These are phyloP conservation scores for Dicranocentrus wangi DNA, from an alignment of 2,888 invertebrate species.

Conservation along the genomic window DNA sequence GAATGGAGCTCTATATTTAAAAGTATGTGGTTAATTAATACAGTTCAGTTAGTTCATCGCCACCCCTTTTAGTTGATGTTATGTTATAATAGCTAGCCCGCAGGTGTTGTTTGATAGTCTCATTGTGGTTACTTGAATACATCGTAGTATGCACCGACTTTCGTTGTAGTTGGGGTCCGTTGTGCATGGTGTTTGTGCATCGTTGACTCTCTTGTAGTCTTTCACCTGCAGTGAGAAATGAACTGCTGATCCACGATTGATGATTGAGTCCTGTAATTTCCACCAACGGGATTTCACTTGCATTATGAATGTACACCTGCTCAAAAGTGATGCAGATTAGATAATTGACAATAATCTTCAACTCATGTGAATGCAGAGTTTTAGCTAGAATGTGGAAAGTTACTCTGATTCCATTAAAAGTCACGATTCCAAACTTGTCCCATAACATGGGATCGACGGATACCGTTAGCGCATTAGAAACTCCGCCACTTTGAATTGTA, in stretches of 20 bases:
- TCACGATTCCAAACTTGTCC: slow-evolving; percentile 34
- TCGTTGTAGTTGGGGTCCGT: slow-evolving; percentile 24
- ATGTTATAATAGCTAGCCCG: no score
- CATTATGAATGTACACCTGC: slow-evolving; percentile 61
- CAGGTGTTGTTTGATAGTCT: slow-evolving; percentile 38
- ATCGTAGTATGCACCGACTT: slow-evolving; percentile 55
- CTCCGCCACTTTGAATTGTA: slow-evolving; percentile 44
- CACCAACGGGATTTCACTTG: slow-evolving; percentile 49
- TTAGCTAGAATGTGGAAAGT: background rate
- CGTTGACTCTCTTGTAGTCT: slow-evolving; percentile 50
- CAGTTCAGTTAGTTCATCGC: no score
- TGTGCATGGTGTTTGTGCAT: slow-evolving; percentile 44
- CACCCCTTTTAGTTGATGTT: no score
- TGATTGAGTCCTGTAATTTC: slow-evolving; percentile 57
- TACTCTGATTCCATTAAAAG: slow-evolving; percentile 60
- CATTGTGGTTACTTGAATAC: slow-evolving; percentile 41
- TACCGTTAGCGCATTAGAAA: slow-evolving; percentile 51
- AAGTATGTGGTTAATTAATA: no score
- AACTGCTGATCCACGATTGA: slow-evolving; percentile 51
- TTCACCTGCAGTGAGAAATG: slow-evolving; percentile 49
- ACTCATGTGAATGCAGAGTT: background rate
- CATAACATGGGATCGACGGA: slow-evolving; percentile 58
- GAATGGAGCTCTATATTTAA: slow-evolving; percentile 58
- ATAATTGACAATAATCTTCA: background rate
- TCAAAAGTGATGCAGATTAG: background rate